Evolutionary conservation across 1,140 invertebrate species (phyloP).

Genomic region (Amyelois transitella): DNA sequence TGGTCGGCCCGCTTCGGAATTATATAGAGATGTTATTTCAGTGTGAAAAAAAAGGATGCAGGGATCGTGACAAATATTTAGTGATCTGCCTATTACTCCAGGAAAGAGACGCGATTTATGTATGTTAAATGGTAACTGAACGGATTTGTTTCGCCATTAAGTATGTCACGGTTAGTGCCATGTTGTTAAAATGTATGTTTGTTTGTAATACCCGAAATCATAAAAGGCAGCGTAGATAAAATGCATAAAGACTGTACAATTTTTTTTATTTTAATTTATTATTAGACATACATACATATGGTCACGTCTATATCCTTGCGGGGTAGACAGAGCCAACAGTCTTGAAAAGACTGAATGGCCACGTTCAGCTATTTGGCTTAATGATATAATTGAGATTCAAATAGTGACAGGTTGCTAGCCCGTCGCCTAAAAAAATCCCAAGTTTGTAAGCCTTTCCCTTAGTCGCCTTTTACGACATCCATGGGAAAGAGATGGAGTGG

Average conservation of each 20-base stretch:
- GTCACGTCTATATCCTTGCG: background rate
- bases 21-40: conserved; percentile 29
- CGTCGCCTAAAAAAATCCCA: too few relatives aligned
- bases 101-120: too few relatives aligned
- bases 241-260: background rate
- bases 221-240: too few relatives aligned
- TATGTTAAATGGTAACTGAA: too few relatives aligned
- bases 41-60: background rate
- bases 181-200: background rate
- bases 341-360: too few relatives aligned
- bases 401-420: too few relatives aligned
- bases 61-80: background rate
- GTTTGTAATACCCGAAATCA: background rate
- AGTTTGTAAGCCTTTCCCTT: too few relatives aligned
- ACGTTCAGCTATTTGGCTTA: too few relatives aligned
- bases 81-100: background rate
- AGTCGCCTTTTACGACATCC: too few relatives aligned
- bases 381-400: too few relatives aligned
- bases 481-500: too few relatives aligned
- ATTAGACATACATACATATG: background rate
- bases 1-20: conserved; percentile 31
- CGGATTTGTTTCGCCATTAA: background rate
- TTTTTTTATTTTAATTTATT: background rate
- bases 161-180: background rate
- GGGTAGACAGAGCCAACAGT: background rate